phyloP scores from a whole-genome alignment of 2,113 vertebrate species.

The Cyphomyrus plagiostoma region DNA sequence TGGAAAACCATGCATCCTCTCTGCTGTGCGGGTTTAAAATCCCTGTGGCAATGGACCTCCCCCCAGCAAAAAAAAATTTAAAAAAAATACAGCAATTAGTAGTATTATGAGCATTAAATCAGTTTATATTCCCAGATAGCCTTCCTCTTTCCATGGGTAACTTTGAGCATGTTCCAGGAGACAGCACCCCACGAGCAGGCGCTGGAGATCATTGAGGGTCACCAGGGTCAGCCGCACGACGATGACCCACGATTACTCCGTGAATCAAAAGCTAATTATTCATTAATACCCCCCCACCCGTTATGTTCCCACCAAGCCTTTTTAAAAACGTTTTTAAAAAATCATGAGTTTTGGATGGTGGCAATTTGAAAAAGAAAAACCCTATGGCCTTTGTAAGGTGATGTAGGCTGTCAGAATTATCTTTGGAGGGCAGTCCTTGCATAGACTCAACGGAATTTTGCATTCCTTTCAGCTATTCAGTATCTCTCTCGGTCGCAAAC shows the following conservation, averaged over 20 bases:
- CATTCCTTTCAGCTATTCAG: conserved; percentile 45
- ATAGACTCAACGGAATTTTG: conserved; percentile 50
- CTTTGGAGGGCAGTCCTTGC: conserved; percentile 38
- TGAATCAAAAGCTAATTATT: neutral
- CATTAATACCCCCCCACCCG: neutral
- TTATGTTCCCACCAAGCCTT: neutral
- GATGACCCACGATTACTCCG: neutral
- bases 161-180: neutral
- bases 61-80: neutral
- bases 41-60: neutral
- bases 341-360: neutral
- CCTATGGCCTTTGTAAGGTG: conserved; percentile 23
- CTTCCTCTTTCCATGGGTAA: neutral
- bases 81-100: neutral
- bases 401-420: conserved; percentile 34
- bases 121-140: neutral
- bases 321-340: neutral
- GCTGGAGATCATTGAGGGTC: neutral
- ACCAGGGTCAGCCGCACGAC: neutral
- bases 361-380: neutral
- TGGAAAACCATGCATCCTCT: neutral
- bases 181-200: neutral
- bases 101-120: neutral
- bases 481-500: conserved; percentile 45
- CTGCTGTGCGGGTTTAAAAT: neutral